phyloP scores from a whole-genome alignment of 2,113 vertebrate species.

The Chloroceryle aenea region DNA sequence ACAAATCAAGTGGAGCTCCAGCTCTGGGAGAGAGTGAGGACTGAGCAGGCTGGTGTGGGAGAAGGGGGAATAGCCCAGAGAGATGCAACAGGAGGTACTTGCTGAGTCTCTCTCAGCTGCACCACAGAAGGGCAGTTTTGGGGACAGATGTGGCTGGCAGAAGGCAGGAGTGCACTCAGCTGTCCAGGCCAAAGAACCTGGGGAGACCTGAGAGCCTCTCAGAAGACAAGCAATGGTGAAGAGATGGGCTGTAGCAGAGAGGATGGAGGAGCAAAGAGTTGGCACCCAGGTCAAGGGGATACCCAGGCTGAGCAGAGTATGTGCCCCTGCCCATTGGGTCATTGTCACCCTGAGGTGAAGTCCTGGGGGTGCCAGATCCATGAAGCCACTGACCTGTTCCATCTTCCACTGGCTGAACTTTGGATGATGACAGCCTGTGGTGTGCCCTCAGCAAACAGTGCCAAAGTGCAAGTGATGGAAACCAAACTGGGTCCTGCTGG shows the following conservation, averaged over 20 bases:
- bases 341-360: rapidly evolving
- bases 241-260: neutral
- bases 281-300: neutral
- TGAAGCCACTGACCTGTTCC: neutral
- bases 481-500: neutral
- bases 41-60: neutral
- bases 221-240: neutral
- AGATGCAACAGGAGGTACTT: neutral
- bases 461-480: neutral
- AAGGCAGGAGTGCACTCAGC: neutral
- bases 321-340: rapidly evolving
- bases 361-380: neutral
- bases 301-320: neutral
- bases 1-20: slow-evolving; percentile 29
- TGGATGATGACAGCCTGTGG: too few relatives aligned
- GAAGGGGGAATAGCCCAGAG: neutral
- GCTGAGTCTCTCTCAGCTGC: neutral
- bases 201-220: neutral
- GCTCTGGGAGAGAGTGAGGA: neutral
- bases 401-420: neutral
- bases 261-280: neutral
- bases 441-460: neutral
- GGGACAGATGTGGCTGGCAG: neutral
- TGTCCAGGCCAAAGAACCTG: neutral
- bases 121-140: neutral